A percentile compares a stretch with the other conserved stretches of the same genome.
phyloP scores from a whole-genome alignment of 2,888 invertebrate species.

The Heliconius ismenius region DNA sequence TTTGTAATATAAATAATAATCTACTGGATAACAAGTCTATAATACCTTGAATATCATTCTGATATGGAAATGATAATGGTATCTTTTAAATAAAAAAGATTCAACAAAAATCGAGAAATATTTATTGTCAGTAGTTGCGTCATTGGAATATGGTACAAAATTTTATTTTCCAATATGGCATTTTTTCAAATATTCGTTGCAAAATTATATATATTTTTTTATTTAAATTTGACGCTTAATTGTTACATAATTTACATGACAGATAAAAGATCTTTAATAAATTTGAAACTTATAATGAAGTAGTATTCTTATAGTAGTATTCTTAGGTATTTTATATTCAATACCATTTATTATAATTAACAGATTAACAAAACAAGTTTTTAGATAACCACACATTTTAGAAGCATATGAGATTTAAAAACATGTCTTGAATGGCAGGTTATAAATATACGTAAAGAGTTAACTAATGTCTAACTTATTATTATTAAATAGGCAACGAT shows the following conservation, averaged over 20 bases:
- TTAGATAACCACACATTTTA: background rate
- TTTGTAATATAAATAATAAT: slow-evolving; percentile 15
- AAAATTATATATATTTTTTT: background rate
- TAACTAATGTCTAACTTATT: background rate
- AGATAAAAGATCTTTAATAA: background rate
- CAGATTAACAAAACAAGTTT: slow-evolving; percentile 16
- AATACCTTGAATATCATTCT: background rate
- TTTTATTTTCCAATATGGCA: too few species aligned
- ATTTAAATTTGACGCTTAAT: slow-evolving; percentile 4
- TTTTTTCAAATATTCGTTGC: too few species aligned
- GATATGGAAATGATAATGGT: slow-evolving; percentile 5
- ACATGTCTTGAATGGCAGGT: slow-evolving; percentile 5
- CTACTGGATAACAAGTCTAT: slow-evolving; percentile 6
- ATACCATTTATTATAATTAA: slow-evolving; percentile 19
- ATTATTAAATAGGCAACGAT: background rate
- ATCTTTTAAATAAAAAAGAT: background rate
- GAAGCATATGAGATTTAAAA: background rate
- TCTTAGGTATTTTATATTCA: slow-evolving; percentile 12
- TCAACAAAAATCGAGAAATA: background rate
- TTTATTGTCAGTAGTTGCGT: background rate
- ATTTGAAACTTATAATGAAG: background rate
- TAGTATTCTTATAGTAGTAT: background rate
- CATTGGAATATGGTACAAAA: background rate
- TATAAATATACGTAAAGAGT: slow-evolving; percentile 5
- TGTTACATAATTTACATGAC: background rate